Evolutionary conservation across 2,888 invertebrate genomes (phyloP), one percentile per base, ranked within the genome.

Genomic region (Cephus sareptanus): DNA sequence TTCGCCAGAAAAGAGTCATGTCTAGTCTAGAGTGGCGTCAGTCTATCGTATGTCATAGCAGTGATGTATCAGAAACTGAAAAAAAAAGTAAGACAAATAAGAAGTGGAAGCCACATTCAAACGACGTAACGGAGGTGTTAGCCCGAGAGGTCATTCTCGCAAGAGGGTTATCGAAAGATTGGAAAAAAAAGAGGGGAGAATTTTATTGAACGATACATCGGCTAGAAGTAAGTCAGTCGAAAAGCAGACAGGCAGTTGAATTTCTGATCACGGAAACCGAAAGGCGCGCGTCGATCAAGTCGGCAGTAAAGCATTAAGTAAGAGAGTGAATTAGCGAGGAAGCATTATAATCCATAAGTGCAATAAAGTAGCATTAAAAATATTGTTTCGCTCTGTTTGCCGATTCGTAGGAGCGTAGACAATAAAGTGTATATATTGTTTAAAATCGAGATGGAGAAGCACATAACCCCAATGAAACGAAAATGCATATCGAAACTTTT

Each of bases 91-190:
- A 71, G 31, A 68, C 37, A 30, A 34, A 69, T 73, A 30, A 68
- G 73, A 35, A 13, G 75, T 70, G 69, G 71, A 56, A 37, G 73
- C 35, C 35, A 30, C 73, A 31, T 15, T 1, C 35, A 35, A 37
- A 34, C 34, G 37, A 37, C 68, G 69, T 78, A 68, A 35, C 84
- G 80, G 86, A 87, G 86, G 88, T 89, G 87, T 87, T 86, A 83
- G 84, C 82, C 80, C 77, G 79, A 80, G 76, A 81, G 90, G 87
- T 90, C 90, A 89, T 85, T 85, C 82, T 78, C 81, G 83, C 81
- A 81, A 80, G 81, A 85, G 86, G 90, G 90, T 90, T 90, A 90
- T 90, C 90, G 69, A 78, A 77, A 81, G 81, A 81, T 71, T 76
- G 76, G 69, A 1, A 78, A 81, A 81, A 81, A 81, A 77, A 73